Percentiles rank a stretch among this genome's conserved stretches.
Evolutionary conservation across 2,888 invertebrate species (phyloP).

Genomic region (Pyrochroa serraticornis): DNA sequence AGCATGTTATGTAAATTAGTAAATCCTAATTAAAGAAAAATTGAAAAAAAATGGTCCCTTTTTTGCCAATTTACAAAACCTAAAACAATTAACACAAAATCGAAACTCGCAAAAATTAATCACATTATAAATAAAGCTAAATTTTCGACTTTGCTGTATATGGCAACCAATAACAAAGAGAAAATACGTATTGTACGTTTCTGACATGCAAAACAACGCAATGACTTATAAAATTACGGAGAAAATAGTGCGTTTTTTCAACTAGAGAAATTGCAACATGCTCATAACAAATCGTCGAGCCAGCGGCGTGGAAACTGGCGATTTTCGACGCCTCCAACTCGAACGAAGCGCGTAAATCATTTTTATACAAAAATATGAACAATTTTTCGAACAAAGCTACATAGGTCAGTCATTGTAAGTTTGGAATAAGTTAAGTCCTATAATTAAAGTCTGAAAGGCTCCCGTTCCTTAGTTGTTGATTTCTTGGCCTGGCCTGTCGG

Average conservation of each 20-base stretch:
- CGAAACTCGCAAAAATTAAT: constrained; percentile 38
- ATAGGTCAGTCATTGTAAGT: constrained; percentile 53
- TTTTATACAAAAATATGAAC: constrained; percentile 57
- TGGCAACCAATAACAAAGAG: constrained; percentile 44
- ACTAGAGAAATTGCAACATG: constrained; percentile 2
- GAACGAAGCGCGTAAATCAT: constrained; percentile 31
- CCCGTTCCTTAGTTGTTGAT: constrained; percentile 60
- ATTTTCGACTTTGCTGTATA: constrained; percentile 41
- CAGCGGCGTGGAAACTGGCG: constrained; percentile 46
- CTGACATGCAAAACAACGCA: constrained; percentile 2
- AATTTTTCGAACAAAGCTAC: constrained; percentile 46
- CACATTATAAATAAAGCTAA: constrained; percentile 41
- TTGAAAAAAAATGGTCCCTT: constrained; percentile 54
- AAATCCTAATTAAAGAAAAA: constrained; percentile 44
- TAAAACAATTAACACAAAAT: no score
- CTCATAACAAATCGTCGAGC: not conserved
- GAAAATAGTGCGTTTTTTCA: constrained; percentile 1
- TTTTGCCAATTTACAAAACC: constrained; percentile 47
- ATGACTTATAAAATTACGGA: constrained; percentile 3
- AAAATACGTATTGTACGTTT: constrained; percentile 10
- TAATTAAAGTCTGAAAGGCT: constrained; percentile 75
- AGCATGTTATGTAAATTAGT: constrained; percentile 50
- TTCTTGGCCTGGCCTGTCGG: constrained; percentile 61
- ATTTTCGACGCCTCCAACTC: constrained; percentile 32
- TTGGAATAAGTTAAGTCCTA: constrained; percentile 47